phyloP scores from a whole-genome alignment of 2,888 invertebrate genomes.

The Hecatera dysodea region DNA sequence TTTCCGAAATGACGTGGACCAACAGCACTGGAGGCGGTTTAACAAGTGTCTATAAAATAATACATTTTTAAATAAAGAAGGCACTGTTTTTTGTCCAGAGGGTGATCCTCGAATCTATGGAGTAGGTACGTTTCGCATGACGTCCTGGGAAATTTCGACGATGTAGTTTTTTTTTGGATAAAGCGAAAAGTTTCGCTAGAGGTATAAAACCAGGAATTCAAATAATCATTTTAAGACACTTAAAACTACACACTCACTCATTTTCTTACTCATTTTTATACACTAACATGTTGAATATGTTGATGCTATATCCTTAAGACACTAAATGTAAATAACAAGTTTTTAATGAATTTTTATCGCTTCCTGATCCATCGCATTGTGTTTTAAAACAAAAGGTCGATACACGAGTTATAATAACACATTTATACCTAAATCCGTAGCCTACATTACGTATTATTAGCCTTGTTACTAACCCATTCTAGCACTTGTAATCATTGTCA shows the following conservation, averaged over 20 bases:
- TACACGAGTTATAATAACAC: background rate
- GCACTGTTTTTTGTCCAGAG: background rate
- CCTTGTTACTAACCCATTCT: background rate
- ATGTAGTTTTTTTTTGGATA: too few relatives aligned
- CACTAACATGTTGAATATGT: background rate
- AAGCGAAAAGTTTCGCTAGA: too few relatives aligned
- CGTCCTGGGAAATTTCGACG: too few relatives aligned
- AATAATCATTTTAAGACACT: too few relatives aligned
- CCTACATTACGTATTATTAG: background rate
- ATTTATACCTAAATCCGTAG: background rate
- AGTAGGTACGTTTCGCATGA: too few relatives aligned
- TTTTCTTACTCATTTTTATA: background rate
- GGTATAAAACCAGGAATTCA: background rate
- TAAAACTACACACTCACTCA: too few relatives aligned
- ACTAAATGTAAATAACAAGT: background rate
- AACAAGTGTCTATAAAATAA: too few relatives aligned
- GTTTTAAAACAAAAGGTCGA: background rate
- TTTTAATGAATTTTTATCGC: background rate
- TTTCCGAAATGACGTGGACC: too few relatives aligned
- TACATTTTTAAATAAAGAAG: background rate
- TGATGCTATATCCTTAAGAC: background rate
- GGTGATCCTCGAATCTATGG: too few relatives aligned
- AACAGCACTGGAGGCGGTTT: too few relatives aligned
- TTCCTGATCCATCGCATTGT: constrained; percentile 3
- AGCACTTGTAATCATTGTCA: background rate